phyloP scores from a whole-genome alignment of 2,888 invertebrate genomes.

The Troides helena region DNA sequence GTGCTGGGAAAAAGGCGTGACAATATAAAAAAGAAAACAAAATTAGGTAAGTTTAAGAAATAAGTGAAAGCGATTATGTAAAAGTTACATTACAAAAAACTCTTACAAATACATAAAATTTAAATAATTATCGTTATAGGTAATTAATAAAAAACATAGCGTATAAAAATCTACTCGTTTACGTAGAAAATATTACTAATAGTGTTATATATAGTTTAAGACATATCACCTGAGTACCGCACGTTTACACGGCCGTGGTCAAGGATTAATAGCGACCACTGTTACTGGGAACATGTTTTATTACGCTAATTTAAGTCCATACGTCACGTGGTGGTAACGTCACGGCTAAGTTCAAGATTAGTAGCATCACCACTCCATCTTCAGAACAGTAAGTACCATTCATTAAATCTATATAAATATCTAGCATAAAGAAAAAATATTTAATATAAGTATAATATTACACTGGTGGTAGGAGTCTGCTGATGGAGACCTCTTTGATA shows the following conservation, averaged over 20 bases:
- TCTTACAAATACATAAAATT: no score
- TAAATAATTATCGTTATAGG: no score
- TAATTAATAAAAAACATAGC: no score
- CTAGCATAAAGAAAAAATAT: no score
- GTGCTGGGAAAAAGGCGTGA: no score
- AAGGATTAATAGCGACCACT: neutral
- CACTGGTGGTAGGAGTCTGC: no score
- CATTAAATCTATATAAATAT: neutral
- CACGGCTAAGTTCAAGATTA: neutral
- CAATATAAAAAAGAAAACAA: no score
- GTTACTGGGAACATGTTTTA: conserved; percentile 1
- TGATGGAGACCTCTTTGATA: no score
- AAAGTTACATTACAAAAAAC: no score
- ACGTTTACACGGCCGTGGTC: neutral
- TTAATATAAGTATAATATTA: no score
- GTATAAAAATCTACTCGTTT: neutral
- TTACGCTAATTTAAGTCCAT: conserved; percentile 1
- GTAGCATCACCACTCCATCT: neutral
- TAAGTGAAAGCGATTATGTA: no score
- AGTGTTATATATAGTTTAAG: neutral
- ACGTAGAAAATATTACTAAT: neutral
- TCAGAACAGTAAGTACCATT: neutral
- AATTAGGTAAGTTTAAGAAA: no score
- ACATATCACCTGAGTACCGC: neutral
- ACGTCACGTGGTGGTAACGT: neutral